Evolutionary conservation across 2,113 vertebrate genomes (phyloP).

Genomic region (Cryptoleucopteryx plumbea): DNA sequence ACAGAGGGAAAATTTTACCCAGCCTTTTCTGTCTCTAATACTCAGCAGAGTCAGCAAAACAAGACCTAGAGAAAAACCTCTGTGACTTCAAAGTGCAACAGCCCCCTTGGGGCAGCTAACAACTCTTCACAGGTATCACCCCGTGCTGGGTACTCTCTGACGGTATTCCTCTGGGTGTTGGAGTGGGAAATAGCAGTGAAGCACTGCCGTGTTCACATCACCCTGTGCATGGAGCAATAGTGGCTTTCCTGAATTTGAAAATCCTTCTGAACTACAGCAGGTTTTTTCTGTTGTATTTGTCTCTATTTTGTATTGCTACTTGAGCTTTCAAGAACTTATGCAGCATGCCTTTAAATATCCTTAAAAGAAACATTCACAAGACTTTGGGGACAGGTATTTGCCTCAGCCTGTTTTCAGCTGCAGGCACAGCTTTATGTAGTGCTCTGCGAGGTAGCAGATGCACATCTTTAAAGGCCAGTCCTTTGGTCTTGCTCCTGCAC

Average conservation of each 20-base stretch:
- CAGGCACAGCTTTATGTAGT: background rate
- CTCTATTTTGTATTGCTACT: background rate
- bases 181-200: background rate
- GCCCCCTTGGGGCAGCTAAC: background rate
- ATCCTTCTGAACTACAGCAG: background rate
- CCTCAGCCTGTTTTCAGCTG: background rate
- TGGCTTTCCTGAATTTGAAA: background rate
- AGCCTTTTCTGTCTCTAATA: background rate
- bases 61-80: background rate
- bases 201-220: accelerated
- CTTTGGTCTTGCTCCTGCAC: background rate
- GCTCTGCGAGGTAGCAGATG: background rate
- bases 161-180: background rate
- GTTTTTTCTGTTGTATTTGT: background rate
- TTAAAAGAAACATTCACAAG: background rate
- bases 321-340: background rate
- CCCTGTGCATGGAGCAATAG: background rate
- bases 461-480: background rate
- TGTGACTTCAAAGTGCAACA: background rate
- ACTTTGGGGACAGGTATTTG: background rate
- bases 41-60: background rate
- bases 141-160: background rate
- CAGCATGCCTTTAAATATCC: background rate
- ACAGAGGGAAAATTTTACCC: background rate
- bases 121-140: background rate